These are phyloP conservation scores for Aleiodes leptofemur DNA, from an alignment of 2,888 invertebrate species.

Conservation along the genomic window DNA sequence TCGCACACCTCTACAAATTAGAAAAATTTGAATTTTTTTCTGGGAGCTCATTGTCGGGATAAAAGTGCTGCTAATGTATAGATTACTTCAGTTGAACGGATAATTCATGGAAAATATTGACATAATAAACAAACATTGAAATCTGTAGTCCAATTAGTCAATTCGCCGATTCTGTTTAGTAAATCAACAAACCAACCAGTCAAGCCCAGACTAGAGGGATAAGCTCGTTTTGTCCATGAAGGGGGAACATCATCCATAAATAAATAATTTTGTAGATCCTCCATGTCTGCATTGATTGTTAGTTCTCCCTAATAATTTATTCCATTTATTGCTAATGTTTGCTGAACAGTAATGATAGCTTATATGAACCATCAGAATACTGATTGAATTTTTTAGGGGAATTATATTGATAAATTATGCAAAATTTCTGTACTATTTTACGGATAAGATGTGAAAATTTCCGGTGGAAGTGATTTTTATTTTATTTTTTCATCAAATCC, in stretches of 20 bases:
- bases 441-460: too few species aligned
- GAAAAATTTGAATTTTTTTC: too few species aligned
- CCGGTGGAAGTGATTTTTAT: too few species aligned
- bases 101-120: constrained; percentile 15
- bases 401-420: not conserved
- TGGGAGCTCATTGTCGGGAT: not conserved
- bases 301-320: constrained; percentile 84
- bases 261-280: constrained; percentile 88
- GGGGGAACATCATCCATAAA: constrained; percentile 94
- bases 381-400: not conserved
- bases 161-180: constrained; percentile 84
- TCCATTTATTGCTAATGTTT: constrained; percentile 7
- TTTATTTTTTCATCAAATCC: too few species aligned
- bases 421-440: too few species aligned
- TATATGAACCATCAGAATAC: not conserved
- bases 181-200: constrained; percentile 93
- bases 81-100: not conserved
- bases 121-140: constrained; percentile 79
- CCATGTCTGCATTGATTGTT: constrained; percentile 95
- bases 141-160: constrained; percentile 93
- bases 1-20: too few species aligned
- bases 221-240: constrained; percentile 90
- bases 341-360: too few species aligned
- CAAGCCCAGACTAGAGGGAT: constrained; percentile 90
- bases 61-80: constrained; percentile 1